phyloP scores from a whole-genome alignment of 2,113 vertebrate genomes.

The Muntiacus muntjak region DNA sequence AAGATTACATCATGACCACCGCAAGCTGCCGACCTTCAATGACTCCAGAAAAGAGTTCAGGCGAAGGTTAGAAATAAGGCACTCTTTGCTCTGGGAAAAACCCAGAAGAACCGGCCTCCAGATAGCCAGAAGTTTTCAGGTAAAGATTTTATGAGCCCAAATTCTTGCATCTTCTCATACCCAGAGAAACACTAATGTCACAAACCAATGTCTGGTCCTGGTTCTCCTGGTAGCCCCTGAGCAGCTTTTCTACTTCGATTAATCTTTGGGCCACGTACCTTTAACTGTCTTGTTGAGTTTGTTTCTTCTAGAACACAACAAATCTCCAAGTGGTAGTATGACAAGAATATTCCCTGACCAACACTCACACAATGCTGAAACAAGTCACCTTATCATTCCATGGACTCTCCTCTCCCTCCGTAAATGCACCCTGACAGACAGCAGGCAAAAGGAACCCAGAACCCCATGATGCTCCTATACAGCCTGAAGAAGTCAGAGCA shows the following conservation, averaged over 20 bases:
- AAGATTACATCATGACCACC: background rate
- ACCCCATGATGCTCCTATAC: background rate
- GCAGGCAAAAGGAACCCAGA: background rate
- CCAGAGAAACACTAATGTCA: background rate
- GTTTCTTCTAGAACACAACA: background rate
- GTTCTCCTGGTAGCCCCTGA: background rate
- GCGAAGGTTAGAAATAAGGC: background rate
- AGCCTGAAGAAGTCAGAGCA: background rate
- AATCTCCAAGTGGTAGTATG: background rate
- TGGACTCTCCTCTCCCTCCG: background rate
- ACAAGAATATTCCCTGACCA: background rate
- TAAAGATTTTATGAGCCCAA: background rate
- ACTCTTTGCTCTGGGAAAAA: background rate
- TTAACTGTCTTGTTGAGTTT: background rate
- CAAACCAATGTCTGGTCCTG: background rate
- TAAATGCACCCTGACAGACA: background rate
- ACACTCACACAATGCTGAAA: background rate
- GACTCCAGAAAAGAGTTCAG: background rate
- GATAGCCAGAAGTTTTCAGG: background rate
- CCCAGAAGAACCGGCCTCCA: background rate
- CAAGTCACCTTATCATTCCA: background rate
- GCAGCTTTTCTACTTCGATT: background rate
- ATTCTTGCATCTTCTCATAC: background rate
- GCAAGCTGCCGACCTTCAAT: background rate
- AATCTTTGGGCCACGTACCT: background rate